phyloP scores from a whole-genome alignment of 2,797 vertebrate species.

The Gymnoscopelus microlampas region DNA sequence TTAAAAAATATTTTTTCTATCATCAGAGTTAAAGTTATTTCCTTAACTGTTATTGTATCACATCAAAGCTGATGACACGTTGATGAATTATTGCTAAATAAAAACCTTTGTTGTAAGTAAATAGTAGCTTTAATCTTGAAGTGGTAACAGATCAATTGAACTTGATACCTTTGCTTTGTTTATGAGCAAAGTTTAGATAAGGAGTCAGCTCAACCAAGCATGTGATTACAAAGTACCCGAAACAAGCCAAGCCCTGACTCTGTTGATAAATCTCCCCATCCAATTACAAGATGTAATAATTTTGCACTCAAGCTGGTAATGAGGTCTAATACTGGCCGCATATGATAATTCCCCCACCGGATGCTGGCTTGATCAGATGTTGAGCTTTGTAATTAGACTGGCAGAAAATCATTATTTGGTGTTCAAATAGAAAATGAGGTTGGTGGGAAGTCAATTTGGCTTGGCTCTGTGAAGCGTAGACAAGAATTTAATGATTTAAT shows the following conservation, averaged over 20 bases:
- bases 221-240: constrained; percentile 58
- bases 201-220: constrained; percentile 49
- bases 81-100: too few species aligned
- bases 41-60: too few species aligned
- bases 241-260: constrained; percentile 45
- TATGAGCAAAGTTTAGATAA: constrained; percentile 87
- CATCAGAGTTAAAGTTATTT: too few species aligned
- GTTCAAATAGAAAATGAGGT: constrained; percentile 95
- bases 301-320: constrained; percentile 68
- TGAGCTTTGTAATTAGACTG: constrained; percentile 99
- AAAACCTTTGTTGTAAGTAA: too few species aligned
- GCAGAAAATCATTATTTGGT: constrained; percentile 99
- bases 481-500: constrained; percentile 99
- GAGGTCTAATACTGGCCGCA: constrained; percentile 72
- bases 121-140: too few species aligned
- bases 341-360: constrained; percentile 64
- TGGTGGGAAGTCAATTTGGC: constrained; percentile 90
- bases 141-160: constrained; percentile 89
- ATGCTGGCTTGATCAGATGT: constrained; percentile 72
- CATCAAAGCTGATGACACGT: too few species aligned
- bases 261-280: constrained; percentile 68
- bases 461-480: constrained; percentile 95
- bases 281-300: constrained; percentile 78
- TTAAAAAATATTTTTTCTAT: too few species aligned
- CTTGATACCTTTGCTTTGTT: constrained; percentile 89